Evolutionary conservation across 2,113 vertebrate species (phyloP), one percentile per base, ranked within the genome.

Genomic region (Gopherus flavomarginatus): DNA sequence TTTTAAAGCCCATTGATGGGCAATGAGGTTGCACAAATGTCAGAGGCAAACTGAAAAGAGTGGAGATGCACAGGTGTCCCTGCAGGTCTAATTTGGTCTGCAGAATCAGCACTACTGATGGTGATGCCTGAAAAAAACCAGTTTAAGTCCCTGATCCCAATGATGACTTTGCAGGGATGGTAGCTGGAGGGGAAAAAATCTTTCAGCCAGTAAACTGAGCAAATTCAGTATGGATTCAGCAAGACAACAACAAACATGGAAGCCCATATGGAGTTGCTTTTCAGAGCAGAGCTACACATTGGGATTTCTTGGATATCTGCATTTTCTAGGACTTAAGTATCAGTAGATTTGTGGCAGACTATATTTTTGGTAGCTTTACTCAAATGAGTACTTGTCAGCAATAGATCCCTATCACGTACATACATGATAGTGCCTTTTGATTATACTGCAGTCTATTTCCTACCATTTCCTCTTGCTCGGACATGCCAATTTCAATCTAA

Each of bases 391-490:
- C 17, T 69, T n/a, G 22, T 77, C 88, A 75, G 27, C 72, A 83
- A 50, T 80, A 38, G 1, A 29, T 11, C 5, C 27, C 0, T 1
- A 11, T 86, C 44, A 47, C 47, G 6, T 75, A 49, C 49, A 21
- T 82, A 59, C 31, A 26, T n/a, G 29, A 44, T 47, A 31, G 57
- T 88, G 52, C 44, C 21, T 82, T 44, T 83, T 50, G 65, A 90
- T 44, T 47, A 85, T 44, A 56, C 19, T 69, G n/a, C 29, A 69
- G 24, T 11, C 42, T 44, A 42, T 44, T 77, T 42, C n/a, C 31
- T 12, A 75, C 22, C 38, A 24, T 0, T 17, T 83, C 31, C 42
- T 50, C 62, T 1, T 3, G 17, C 22, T 77, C 1, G 38, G 27
- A 29, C 3, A 4, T 35, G 2, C 13, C 44, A 49, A 38, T 27